Conservation (phyloP, 2,113 vertebrate species). For the Mus pahari region DNA sequence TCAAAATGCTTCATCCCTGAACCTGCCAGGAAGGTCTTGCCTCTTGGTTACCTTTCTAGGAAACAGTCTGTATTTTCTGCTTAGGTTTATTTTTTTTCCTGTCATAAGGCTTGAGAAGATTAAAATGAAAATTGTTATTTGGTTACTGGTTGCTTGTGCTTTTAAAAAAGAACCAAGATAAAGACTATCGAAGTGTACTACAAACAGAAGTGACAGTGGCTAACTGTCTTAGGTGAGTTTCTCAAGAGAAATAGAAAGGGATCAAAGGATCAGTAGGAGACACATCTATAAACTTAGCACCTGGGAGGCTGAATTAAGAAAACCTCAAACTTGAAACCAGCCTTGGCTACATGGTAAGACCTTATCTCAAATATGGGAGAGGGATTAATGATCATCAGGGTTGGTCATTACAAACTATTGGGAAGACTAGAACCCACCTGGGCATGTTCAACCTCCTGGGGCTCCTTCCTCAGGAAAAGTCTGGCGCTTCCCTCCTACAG, state of each 20-base stretch:
- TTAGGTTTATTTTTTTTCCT: not conserved
- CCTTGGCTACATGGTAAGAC: not conserved
- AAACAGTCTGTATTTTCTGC: not conserved
- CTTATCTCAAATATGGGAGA: not conserved
- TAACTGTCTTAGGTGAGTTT: not conserved
- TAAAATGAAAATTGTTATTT: not conserved
- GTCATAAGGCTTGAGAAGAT: not conserved
- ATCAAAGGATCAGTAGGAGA: not conserved
- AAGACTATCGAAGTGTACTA: not conserved
- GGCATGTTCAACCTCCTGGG: not conserved
- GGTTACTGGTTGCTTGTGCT: not conserved
- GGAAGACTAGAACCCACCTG: not conserved
- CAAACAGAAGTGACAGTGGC: conserved; percentile 2
- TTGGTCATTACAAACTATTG: not conserved
- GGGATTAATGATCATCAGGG: not conserved
- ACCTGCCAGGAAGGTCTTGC: not conserved
- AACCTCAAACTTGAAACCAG: not conserved
- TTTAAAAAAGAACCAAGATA: not conserved
- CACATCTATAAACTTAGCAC: not conserved
- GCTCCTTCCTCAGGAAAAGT: not conserved
- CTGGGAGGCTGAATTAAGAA: not conserved
- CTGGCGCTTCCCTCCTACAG: not conserved
- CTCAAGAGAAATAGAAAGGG: not conserved
- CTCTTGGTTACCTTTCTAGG: not conserved
- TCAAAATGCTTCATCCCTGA: not conserved